Percentiles rank a stretch among this genome's conserved stretches.
Evolutionary conservation across 2,888 invertebrate genomes (phyloP).

Genomic region (Sclerodermus sp.): DNA sequence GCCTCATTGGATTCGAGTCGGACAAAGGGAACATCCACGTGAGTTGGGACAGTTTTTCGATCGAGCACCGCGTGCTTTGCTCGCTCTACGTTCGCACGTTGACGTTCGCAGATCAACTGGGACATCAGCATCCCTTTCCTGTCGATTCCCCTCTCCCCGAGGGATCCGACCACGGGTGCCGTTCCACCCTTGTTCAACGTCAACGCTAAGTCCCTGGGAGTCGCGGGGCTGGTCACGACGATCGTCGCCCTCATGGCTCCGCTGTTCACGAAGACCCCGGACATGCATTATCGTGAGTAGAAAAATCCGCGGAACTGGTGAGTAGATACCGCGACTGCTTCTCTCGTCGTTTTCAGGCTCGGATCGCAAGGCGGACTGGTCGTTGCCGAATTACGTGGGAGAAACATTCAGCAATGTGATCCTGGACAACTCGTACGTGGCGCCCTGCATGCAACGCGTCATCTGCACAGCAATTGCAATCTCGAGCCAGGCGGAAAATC

Average conservation of each 20-base stretch:
- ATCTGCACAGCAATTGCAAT: slow-evolving; percentile 48
- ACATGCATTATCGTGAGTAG: slow-evolving; percentile 23
- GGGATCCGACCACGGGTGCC: slow-evolving; percentile 55
- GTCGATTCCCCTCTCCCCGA: slow-evolving; percentile 66
- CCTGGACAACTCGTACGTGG: slow-evolving; percentile 46
- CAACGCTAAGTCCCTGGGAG: slow-evolving; percentile 64
- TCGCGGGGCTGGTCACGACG: slow-evolving; percentile 64
- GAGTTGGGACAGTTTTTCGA: slow-evolving; percentile 54
- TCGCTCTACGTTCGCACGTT: no score
- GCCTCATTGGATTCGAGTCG: slow-evolving; percentile 64
- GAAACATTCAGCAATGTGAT: slow-evolving; percentile 8
- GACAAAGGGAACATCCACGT: slow-evolving; percentile 62
- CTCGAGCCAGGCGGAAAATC: slow-evolving; percentile 36
- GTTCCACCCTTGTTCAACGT: slow-evolving; percentile 63
- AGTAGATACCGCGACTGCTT: no score
- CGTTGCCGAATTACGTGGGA: not conserved
- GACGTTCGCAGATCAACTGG: slow-evolving; percentile 63
- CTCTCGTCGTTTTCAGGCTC: slow-evolving; percentile 30
- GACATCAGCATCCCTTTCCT: slow-evolving; percentile 70
- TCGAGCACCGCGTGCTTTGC: no score
- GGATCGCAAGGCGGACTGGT: slow-evolving; percentile 28
- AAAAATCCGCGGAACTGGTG: not conserved
- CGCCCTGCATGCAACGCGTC: slow-evolving; percentile 51
- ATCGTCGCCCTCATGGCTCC: slow-evolving; percentile 59
- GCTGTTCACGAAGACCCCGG: slow-evolving; percentile 21